A percentile compares a stretch with the other conserved stretches of the same genome.
phyloP scores from a whole-genome alignment of 1,140 invertebrate genomes.

The Heliothis subflexa region DNA sequence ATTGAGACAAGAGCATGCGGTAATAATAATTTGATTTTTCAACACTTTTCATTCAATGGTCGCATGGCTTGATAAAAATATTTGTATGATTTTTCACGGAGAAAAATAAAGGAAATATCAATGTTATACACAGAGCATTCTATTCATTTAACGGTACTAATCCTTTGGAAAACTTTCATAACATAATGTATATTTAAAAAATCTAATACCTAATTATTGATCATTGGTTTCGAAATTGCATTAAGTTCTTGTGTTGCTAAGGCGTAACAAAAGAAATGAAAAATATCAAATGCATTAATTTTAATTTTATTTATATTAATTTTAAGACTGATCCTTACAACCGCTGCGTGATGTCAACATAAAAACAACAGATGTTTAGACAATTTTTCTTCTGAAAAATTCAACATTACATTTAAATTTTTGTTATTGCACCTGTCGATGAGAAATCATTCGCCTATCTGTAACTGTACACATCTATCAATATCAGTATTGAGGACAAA shows the following conservation, averaged over 20 bases:
- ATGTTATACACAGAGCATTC: too few relatives aligned
- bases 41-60: not conserved
- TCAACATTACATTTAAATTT: not conserved
- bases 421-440: slow-evolving; percentile 18
- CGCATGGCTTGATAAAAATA: not conserved
- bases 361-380: too few relatives aligned
- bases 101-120: too few relatives aligned
- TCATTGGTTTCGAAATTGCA: not conserved
- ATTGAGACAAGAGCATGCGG: not conserved
- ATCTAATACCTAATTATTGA: not conserved
- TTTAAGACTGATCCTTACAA: too few relatives aligned
- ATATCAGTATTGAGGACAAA: not conserved
- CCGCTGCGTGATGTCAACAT: too few relatives aligned
- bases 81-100: too few relatives aligned
- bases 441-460: not conserved
- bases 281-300: too few relatives aligned
- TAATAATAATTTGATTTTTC: not conserved
- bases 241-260: not conserved
- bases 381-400: not conserved
- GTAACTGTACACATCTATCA: not conserved
- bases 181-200: too few relatives aligned
- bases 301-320: too few relatives aligned
- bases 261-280: too few relatives aligned
- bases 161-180: too few relatives aligned
- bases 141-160: too few relatives aligned